Evolutionary conservation across 2,113 vertebrate species (phyloP), one percentile per base, ranked within the genome.

Genomic region (Sphaerodactylus townsendi): DNA sequence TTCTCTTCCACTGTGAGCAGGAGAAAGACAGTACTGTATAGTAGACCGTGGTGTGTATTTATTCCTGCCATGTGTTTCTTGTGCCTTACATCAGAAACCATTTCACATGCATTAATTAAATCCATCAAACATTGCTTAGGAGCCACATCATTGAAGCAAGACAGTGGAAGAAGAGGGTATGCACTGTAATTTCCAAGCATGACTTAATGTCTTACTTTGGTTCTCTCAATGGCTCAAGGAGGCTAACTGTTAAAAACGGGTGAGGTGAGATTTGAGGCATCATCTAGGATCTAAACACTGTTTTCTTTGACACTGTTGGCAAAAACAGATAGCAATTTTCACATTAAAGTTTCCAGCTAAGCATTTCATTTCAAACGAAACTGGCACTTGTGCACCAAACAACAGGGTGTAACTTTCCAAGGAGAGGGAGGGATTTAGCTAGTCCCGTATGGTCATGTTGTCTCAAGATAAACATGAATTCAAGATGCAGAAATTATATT

Each of bases 301-400:
- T 85, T 79, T 85, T 85, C 83, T 53, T 85, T 75, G 53, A 14
- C 37, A 56, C 33, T 76, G 76, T 53, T 85, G 83, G 83, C 76
- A 78, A 69, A 78, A 85, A 53, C 41, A 85, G 83, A 79, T 85
- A 85, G 83, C 53, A 85, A 85, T 85, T 85, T 85, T 79, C 83
- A 85, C 53, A 72, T 79, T 78, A 85, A 71, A 46, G 68, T 64
- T 85, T 71, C 83, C 76, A 85, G 39, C 83, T 78, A 85, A 85
- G 68, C 83, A 72, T 85, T 79, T 85, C 83, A 85, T 79, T 79
- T 79, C n/a, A 59, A 44, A 64, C n/a, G 69, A 85, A 85, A 79
- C 66, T 15, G 17, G 66, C 56, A 85, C 28, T 79, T 84, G 71
- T 79, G 53, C 76, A 72, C 53, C 76, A 85, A 78, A 85, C 66